These are phyloP conservation scores for Podilymbus podiceps DNA, from an alignment of 2,113 vertebrate genomes.

Conservation along the genomic window DNA sequence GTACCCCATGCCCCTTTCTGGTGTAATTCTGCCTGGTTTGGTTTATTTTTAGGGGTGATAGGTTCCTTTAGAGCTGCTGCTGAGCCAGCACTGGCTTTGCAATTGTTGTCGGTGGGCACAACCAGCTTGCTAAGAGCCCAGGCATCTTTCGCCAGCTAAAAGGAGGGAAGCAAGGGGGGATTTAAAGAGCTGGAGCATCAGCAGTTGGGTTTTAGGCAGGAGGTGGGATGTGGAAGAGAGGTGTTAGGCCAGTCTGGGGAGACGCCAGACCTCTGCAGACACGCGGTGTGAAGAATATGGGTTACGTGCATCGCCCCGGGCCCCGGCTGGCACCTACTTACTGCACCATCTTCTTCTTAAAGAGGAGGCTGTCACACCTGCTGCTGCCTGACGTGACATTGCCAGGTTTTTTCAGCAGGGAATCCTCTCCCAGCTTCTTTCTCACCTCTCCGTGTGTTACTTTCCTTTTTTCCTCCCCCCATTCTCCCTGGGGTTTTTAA, in stretches of 20 bases:
- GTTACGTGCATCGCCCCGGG: fast-evolving
- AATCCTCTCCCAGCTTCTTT: background rate
- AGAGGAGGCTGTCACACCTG: background rate
- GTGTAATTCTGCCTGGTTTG: background rate
- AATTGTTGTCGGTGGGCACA: fast-evolving
- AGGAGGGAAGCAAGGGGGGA: fast-evolving
- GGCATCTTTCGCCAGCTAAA: background rate
- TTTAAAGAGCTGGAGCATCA: background rate
- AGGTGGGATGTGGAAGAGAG: background rate
- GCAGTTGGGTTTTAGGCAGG: background rate
- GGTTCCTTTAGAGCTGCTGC: background rate
- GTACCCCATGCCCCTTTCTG: background rate
- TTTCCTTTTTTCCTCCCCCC: background rate
- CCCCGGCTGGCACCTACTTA: background rate
- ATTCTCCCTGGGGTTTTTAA: background rate
- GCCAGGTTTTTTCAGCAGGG: background rate
- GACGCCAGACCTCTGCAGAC: background rate
- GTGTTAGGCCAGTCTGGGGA: background rate
- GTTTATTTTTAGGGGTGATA: background rate
- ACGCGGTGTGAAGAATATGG: fast-evolving
- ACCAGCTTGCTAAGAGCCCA: background rate
- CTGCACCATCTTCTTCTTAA: background rate
- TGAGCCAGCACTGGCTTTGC: background rate
- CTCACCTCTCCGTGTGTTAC: background rate
- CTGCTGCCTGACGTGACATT: background rate